phyloP scores from a whole-genome alignment of 2,888 invertebrate species.

The Torymus aiolomorphi region DNA sequence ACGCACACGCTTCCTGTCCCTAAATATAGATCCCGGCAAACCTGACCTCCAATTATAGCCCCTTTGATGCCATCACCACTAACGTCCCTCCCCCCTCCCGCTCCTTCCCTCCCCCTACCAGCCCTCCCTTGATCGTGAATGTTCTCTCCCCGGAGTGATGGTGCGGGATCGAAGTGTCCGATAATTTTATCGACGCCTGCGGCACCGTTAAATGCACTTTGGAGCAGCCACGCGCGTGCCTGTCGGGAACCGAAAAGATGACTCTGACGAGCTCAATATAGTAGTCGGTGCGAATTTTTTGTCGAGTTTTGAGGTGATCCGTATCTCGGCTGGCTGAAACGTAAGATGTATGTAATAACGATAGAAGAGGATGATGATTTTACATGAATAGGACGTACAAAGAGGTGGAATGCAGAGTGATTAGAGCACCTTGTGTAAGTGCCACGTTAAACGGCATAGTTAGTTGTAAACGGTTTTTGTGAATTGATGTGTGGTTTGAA shows the following conservation, averaged over 20 bases:
- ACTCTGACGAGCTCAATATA: neutral
- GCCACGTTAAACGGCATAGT: neutral
- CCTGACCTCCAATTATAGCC: slow-evolving; percentile 73
- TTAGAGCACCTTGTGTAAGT: neutral
- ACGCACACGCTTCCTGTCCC: slow-evolving; percentile 64
- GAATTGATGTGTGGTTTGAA: too few species aligned
- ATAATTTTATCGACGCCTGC: slow-evolving; percentile 63
- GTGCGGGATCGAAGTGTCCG: slow-evolving; percentile 43
- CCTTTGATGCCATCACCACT: slow-evolving; percentile 70
- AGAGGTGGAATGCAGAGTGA: neutral
- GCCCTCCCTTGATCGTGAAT: too few species aligned
- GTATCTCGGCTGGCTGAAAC: neutral
- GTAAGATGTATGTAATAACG: neutral
- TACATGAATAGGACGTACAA: neutral
- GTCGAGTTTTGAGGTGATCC: slow-evolving; percentile 9
- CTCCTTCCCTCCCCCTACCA: slow-evolving; percentile 20
- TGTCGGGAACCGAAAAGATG: neutral
- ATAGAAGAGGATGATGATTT: slow-evolving; percentile 32
- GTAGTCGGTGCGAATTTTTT: too few species aligned
- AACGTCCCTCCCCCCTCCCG: slow-evolving; percentile 55
- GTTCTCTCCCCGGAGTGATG: too few species aligned
- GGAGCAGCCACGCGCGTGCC: neutral
- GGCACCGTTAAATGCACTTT: slow-evolving; percentile 51
- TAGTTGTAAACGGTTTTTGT: too few species aligned
- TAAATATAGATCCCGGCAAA: slow-evolving; percentile 72